phyloP scores from a whole-genome alignment of 1,140 invertebrate genomes.

The Drosophila melanogaster region DNA sequence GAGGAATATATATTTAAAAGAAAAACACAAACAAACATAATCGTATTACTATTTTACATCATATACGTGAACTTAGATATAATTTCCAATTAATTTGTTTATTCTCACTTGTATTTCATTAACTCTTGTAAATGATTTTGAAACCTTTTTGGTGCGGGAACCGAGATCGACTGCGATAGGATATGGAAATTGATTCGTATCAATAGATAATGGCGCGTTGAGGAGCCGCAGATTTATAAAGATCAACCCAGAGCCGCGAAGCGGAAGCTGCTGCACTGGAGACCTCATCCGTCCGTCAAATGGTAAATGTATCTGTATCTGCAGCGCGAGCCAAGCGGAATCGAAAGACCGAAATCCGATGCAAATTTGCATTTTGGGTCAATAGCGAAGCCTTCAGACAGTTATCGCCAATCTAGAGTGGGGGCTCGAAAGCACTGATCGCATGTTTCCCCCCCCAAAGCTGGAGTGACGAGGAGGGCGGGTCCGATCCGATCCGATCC shows the following conservation, averaged over 20 bases:
- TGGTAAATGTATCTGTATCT: neutral
- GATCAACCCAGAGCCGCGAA: constrained; percentile 1
- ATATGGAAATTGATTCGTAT: constrained; percentile 1
- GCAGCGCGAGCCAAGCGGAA: constrained; percentile 22
- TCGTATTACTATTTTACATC: too few species aligned
- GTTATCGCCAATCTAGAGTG: neutral
- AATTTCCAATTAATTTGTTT: too few species aligned
- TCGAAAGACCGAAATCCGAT: constrained; percentile 22
- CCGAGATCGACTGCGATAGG: neutral
- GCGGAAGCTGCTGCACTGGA: constrained; percentile 22
- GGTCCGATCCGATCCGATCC: too few species aligned
- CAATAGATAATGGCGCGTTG: neutral
- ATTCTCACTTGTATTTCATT: too few species aligned
- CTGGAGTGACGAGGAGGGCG: too few species aligned
- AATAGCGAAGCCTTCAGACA: constrained; percentile 36
- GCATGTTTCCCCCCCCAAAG: too few species aligned
- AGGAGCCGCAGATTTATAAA: constrained; percentile 1
- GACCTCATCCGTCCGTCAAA: neutral
- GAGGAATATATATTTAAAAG: too few species aligned
- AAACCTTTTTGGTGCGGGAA: too few species aligned
- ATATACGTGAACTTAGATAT: too few species aligned
- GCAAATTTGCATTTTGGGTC: constrained; percentile 71
- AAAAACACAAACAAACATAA: too few species aligned
- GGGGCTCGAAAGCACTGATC: neutral
- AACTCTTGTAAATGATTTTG: too few species aligned